Percentiles rank a stretch among this genome's conserved stretches.
These are phyloP conservation scores for Malthinus seriepunctatus DNA, from an alignment of 2,888 invertebrate genomes.

Conservation along the genomic window DNA sequence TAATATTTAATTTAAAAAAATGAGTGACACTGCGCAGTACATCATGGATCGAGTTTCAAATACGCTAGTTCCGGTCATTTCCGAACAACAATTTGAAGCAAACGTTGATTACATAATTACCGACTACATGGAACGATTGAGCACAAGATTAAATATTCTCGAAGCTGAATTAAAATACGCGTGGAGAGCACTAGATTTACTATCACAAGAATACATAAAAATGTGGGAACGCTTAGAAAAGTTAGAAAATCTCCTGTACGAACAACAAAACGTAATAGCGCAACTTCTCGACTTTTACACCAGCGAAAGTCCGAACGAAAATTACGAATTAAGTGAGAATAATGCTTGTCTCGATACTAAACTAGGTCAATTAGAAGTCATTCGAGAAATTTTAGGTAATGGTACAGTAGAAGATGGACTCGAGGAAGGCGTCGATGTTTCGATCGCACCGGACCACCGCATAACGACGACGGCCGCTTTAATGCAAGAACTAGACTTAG, in stretches of 20 bases:
- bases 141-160: slow-evolving; percentile 82
- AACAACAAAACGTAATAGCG: slow-evolving; percentile 89
- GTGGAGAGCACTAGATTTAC: slow-evolving; percentile 87
- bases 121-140: slow-evolving; percentile 89
- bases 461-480: slow-evolving; percentile 47
- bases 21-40: slow-evolving; percentile 42
- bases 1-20: slow-evolving; percentile 31
- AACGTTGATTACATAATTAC: slow-evolving; percentile 78
- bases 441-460: slow-evolving; percentile 49
- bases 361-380: slow-evolving; percentile 61
- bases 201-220: slow-evolving; percentile 89
- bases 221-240: slow-evolving; percentile 94
- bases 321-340: slow-evolving; percentile 34
- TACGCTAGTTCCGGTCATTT: slow-evolving; percentile 47
- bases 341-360: slow-evolving; percentile 45
- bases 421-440: slow-evolving; percentile 66
- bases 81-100: slow-evolving; percentile 48
- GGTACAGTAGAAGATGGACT: slow-evolving; percentile 68
- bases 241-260: slow-evolving; percentile 81
- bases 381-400: slow-evolving; percentile 68
- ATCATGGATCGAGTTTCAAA: slow-evolving; percentile 43
- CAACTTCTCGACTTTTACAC: slow-evolving; percentile 83
- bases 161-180: slow-evolving; percentile 92
- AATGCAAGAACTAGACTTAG: slow-evolving; percentile 49
- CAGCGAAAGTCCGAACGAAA: slow-evolving; percentile 48